Percentiles rank a stretch among this genome's conserved stretches.
Conservation (phyloP, 1,140 invertebrate genomes). For the Galleria mellonella region DNA sequence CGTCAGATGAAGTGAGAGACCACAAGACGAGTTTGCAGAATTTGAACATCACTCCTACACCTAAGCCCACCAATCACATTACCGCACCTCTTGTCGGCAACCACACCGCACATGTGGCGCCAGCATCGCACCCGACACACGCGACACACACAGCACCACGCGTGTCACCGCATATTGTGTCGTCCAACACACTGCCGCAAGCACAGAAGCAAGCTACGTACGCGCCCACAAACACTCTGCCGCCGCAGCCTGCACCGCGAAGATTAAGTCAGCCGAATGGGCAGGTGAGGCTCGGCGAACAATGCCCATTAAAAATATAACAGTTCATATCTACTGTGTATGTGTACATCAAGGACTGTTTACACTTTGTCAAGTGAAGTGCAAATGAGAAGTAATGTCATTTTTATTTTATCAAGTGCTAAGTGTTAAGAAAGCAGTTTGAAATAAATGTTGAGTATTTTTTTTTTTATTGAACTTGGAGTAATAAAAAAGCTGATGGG, state of each 20-base stretch:
- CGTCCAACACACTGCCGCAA: constrained; percentile 14
- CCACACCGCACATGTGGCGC: constrained; percentile 26
- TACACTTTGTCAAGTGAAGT: no score
- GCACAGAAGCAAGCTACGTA: constrained; percentile 23
- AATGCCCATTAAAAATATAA: constrained; percentile 2
- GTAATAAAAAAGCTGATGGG: no score
- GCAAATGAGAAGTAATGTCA: no score
- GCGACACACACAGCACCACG: constrained; percentile 11
- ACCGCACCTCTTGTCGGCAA: constrained; percentile 44
- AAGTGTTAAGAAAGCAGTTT: no score
- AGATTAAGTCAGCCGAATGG: constrained; percentile 62
- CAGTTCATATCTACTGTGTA: no score
- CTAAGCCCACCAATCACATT: constrained; percentile 59
- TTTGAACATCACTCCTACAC: constrained; percentile 42
- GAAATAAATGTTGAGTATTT: no score
- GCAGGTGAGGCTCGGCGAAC: constrained; percentile 38
- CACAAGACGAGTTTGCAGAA: constrained; percentile 54
- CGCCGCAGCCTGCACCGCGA: constrained; percentile 67
- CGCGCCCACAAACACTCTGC: constrained; percentile 20
- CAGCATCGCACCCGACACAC: constrained; percentile 17
- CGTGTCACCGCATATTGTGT: constrained; percentile 13
- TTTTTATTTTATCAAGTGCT: no score
- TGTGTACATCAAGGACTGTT: no score
- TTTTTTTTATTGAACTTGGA: no score
- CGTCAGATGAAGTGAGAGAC: constrained; percentile 63